A percentile compares a stretch with the other conserved stretches of the same genome.
Conservation (phyloP, 2,888 invertebrate genomes). For the Heliconius charithonia region DNA sequence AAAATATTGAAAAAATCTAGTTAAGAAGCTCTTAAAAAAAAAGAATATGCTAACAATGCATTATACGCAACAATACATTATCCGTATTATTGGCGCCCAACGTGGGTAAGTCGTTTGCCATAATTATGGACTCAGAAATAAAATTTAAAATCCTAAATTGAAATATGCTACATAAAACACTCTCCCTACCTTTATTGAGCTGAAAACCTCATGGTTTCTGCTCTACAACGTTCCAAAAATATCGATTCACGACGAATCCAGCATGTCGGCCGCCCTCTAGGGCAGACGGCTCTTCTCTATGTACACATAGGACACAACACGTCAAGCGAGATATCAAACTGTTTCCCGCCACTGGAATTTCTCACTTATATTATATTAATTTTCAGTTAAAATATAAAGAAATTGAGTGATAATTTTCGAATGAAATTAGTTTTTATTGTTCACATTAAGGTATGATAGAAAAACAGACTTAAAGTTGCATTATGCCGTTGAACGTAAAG, state of each 20-base stretch:
- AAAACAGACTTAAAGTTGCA: conserved; percentile 78
- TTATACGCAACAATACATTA: conserved; percentile 26
- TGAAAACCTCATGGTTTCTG: conserved; percentile 78
- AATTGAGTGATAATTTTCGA: conserved; percentile 42
- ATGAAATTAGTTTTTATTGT: conserved; percentile 50
- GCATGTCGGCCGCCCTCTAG: conserved; percentile 82
- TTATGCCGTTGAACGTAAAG: conserved; percentile 59
- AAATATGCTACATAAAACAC: conserved; percentile 60
- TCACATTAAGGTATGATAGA: conserved; percentile 62
- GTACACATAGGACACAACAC: conserved; percentile 82
- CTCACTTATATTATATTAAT: conserved; percentile 57
- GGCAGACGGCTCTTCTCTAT: conserved; percentile 81
- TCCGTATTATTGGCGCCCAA: conserved; percentile 58
- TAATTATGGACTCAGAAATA: conserved; percentile 23
- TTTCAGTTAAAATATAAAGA: conserved; percentile 21
- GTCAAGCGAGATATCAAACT: conserved; percentile 82
- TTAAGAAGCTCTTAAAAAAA: not conserved
- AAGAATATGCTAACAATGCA: not conserved
- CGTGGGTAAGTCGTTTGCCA: conserved; percentile 54
- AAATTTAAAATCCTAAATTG: conserved; percentile 24
- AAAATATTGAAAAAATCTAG: no score
- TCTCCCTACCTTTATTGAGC: conserved; percentile 79
- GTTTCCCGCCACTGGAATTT: conserved; percentile 83
- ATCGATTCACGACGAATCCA: conserved; percentile 83
- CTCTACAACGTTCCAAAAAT: conserved; percentile 80